phyloP scores from a whole-genome alignment of 2,797 vertebrate genomes.

The Linurgus olivaceus region DNA sequence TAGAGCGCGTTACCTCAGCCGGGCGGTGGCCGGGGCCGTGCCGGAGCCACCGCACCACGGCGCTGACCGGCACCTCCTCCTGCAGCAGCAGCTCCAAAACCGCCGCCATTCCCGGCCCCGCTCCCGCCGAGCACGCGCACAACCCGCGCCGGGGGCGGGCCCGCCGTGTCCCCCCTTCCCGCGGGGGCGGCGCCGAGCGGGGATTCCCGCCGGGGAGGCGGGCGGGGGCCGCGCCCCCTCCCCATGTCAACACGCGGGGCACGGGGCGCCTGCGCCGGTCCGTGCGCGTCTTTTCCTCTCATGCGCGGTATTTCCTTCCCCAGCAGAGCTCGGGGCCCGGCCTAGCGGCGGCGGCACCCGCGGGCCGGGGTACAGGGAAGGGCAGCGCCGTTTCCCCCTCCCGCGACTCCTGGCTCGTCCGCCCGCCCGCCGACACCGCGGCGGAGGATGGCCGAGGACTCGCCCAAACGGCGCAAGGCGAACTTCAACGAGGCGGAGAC shows the following conservation, averaged over 20 bases:
- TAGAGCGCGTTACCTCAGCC: slow-evolving; percentile 23
- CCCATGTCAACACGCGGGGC: slow-evolving; percentile 45
- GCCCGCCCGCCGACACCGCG: not conserved
- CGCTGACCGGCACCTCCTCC: slow-evolving; percentile 78
- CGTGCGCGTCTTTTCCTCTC: slow-evolving; percentile 60
- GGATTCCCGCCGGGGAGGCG: not conserved
- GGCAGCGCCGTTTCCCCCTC: too few relatives aligned
- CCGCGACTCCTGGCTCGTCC: not conserved
- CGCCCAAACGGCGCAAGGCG: slow-evolving; percentile 64
- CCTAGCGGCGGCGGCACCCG: not conserved
- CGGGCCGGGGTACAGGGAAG: not conserved
- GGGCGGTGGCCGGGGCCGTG: not conserved
- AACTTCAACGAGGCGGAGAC: slow-evolving; percentile 71
- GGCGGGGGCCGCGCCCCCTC: not conserved
- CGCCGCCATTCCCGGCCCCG: slow-evolving; percentile 87
- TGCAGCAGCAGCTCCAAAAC: slow-evolving; percentile 89
- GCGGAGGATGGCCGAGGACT: slow-evolving; percentile 58
- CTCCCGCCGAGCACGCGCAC: slow-evolving; percentile 61
- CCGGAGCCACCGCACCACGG: slow-evolving; percentile 82
- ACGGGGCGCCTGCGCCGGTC: slow-evolving; percentile 33
- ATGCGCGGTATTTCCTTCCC: slow-evolving; percentile 57
- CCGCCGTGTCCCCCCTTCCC: not conserved
- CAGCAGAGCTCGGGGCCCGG: not conserved
- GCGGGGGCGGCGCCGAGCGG: not conserved
- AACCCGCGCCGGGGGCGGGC: not conserved